Base-by-base conservation (phyloP, 1,140 invertebrate genomes). In the Pogonus chalceus region DNA sequence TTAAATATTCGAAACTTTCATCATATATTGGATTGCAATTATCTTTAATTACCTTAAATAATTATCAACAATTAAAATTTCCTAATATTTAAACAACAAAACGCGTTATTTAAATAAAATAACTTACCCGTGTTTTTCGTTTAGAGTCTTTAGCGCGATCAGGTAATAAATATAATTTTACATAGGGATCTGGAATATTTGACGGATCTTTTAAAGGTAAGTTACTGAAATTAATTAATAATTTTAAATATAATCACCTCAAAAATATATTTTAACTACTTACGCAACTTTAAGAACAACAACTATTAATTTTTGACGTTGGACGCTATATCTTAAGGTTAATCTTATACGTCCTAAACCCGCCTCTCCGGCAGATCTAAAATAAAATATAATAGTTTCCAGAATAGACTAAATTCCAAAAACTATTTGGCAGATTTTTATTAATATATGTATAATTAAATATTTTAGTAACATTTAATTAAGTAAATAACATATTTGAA, bases 111-210 rank as follows among this genome's bases (percentile, higher is more conserved):
- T 20, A 60, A 62, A 50, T 37, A 23, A 18, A 24, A 23, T 37
- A 26, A 62, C 69, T 70, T 72, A 81, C 84, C 60, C 81, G 80
- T 12, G 93, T 96, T 72, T 96, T 96, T 23, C 90, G 80, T 72
- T 96, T 96, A 0, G 84, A 84, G 61, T 92, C 87, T 70, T 90
- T 91, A 20, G 85, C 79, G 24, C 84, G 78, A 57, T 93, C 92
- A 0, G 93, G 93, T 31, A 96, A 72, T 31, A 97, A 76, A 69
- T 96, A 95, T 18, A 96, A 70, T 66, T 95, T 94, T 0, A 96
- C 91, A 68, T 96, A 96, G 0, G 93, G 92, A 75, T 97, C 93
- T 1, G 93, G 92, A 60, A 95, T 84, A 67, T 91, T 90, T 50
- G 79, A 80, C 16, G 86, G 84, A 72, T 94, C 92, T 60, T 89